Evolutionary conservation across 2,797 vertebrate species (phyloP).

Genomic region (Hypotaenidia okinawae): DNA sequence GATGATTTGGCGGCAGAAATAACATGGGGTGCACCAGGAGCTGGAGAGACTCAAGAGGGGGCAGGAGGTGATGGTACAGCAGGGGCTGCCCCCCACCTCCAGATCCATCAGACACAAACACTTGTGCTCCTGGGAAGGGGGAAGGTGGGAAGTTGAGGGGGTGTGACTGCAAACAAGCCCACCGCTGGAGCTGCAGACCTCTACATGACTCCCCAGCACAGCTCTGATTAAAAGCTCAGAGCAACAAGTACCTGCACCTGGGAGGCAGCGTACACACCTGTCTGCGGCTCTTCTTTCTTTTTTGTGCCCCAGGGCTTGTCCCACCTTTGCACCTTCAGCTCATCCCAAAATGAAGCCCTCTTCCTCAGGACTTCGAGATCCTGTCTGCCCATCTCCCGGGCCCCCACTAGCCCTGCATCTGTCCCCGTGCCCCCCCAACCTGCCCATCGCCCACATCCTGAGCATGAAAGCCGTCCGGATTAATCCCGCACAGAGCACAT

Average conservation of each 20-base stretch:
- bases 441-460: slow-evolving; percentile 73
- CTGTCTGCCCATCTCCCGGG: background rate
- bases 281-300: background rate
- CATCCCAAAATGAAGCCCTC: background rate
- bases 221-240: background rate
- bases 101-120: background rate
- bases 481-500: slow-evolving; percentile 86
- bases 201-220: background rate
- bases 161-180: background rate
- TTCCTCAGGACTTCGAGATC: background rate
- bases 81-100: background rate
- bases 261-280: background rate
- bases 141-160: background rate
- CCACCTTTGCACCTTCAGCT: background rate
- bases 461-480: slow-evolving; percentile 78
- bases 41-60: background rate
- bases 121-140: background rate
- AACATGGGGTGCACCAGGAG: background rate
- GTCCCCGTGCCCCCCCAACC: background rate
- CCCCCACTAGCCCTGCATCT: background rate
- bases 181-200: background rate
- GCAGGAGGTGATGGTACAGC: background rate
- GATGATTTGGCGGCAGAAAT: background rate
- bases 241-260: background rate
- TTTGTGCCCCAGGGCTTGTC: background rate